phyloP scores from a whole-genome alignment of 2,113 vertebrate species.

The Capreolus pygargus region DNA sequence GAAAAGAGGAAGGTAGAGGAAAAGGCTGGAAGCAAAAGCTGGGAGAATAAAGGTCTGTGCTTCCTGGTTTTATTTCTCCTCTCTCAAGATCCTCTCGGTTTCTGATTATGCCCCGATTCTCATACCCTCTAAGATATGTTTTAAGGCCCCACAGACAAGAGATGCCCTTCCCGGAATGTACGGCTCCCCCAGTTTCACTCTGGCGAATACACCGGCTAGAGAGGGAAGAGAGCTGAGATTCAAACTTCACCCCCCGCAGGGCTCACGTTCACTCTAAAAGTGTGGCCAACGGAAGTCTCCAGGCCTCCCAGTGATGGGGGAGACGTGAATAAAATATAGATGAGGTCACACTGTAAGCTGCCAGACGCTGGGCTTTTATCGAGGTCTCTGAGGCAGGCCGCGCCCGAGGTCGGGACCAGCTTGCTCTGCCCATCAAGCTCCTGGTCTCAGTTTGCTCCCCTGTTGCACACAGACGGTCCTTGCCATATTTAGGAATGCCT shows the following conservation, averaged over 20 bases:
- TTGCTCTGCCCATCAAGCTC: rapidly evolving
- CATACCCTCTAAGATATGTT: neutral
- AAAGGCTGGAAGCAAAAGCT: neutral
- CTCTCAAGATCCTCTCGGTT: neutral
- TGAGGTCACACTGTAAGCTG: neutral
- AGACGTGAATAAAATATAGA: neutral
- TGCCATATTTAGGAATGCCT: neutral
- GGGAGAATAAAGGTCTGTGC: neutral
- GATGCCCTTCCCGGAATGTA: neutral
- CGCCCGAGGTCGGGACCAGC: rapidly evolving
- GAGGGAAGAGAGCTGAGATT: too few relatives aligned
- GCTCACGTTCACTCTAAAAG: neutral
- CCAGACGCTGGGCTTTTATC: rapidly evolving
- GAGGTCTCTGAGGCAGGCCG: neutral
- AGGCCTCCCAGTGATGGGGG: rapidly evolving
- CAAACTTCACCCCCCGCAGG: neutral
- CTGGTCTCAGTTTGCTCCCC: neutral
- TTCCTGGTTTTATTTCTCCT: neutral
- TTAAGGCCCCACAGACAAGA: neutral
- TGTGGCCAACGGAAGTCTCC: neutral
- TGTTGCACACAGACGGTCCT: rapidly evolving
- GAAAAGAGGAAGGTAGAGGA: neutral
- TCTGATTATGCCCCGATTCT: neutral
- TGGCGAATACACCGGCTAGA: neutral
- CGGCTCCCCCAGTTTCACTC: rapidly evolving